Evolutionary conservation across 2,113 vertebrate species (phyloP), one percentile per base, ranked within the genome.

Genomic region (Scytalopus superciliaris): DNA sequence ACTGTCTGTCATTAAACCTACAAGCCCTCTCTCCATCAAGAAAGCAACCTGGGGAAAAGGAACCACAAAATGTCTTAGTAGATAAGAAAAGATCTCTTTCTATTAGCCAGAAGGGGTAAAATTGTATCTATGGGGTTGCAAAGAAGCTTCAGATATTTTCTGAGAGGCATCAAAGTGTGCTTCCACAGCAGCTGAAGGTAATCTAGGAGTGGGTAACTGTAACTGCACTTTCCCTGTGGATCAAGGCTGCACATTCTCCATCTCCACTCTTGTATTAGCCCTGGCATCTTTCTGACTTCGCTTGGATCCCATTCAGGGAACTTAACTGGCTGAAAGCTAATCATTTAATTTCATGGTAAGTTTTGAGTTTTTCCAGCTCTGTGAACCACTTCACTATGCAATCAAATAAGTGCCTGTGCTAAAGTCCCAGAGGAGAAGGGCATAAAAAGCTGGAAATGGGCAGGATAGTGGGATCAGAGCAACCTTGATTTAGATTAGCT

Each of bases 341-440:
- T 91, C 72, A 64, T 90, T 93, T 87, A 76, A 83, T 88, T 94
- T 95, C 78, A 91, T 76, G 81, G 35, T 60, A 87, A 83, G n/a
- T 73, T 91, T 96, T 82, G 53, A 35, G 28, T 40, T 83, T 87
- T 88, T 83, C 53, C 67, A 83, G 75, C 53, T 93, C 88, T 66
- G 40, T 88, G 82, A 93, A 88, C 23, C 67, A 79, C 60, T 92
- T 67, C n/a, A 39, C 42, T 28, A 5, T 31, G 56, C 52, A 81
- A 66, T 92, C 79, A 86, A 86, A 47, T 35, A 55, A 74, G 27
- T 55, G 68, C 28, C 49, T 70, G 37, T 66, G 52, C 52, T 82
- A 14, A 72, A 91, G n/a, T 67, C 31, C 77, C 27, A 67, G 62
- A 64, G 59, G 79, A 78, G 44, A 67, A 87, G 84, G 56, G 30